Conservation (phyloP, 1,140 invertebrate species). For the Brachionus rubens region DNA sequence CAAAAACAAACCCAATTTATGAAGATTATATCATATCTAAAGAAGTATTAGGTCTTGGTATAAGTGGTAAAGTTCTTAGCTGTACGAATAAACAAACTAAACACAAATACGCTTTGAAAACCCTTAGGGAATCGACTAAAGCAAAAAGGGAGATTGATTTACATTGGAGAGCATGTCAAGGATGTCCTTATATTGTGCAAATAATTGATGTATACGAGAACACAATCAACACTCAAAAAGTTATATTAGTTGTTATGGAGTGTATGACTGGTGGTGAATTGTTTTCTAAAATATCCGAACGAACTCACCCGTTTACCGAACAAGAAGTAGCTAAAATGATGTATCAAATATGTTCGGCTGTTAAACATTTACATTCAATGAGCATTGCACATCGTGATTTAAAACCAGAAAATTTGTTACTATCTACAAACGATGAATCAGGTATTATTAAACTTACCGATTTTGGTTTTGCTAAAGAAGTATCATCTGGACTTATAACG, state of each 20-base stretch:
- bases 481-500: constrained; percentile 54
- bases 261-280: constrained; percentile 93
- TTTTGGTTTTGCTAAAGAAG: constrained; percentile 99
- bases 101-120: constrained; percentile 80
- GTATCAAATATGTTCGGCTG: constrained; percentile 90
- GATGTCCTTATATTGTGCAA: constrained; percentile 46
- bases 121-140: constrained; percentile 21
- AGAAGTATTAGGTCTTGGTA: constrained; percentile 89
- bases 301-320: constrained; percentile 88
- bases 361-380: constrained; percentile 85
- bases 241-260: constrained; percentile 42
- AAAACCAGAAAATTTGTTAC: constrained; percentile 65
- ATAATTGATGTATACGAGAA: constrained; percentile 45
- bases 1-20: constrained; percentile 72
- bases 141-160: constrained; percentile 37
- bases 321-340: constrained; percentile 88
- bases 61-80: constrained; percentile 82
- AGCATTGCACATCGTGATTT: constrained; percentile 72
- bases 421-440: constrained; percentile 57
- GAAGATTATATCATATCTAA: constrained; percentile 91
- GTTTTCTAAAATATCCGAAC: constrained; percentile 91
- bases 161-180: constrained; percentile 30
- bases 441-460: constrained; percentile 91
- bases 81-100: constrained; percentile 67
- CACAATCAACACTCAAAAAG: background rate